phyloP scores from a whole-genome alignment of 2,888 invertebrate species.

The Helleia helle region DNA sequence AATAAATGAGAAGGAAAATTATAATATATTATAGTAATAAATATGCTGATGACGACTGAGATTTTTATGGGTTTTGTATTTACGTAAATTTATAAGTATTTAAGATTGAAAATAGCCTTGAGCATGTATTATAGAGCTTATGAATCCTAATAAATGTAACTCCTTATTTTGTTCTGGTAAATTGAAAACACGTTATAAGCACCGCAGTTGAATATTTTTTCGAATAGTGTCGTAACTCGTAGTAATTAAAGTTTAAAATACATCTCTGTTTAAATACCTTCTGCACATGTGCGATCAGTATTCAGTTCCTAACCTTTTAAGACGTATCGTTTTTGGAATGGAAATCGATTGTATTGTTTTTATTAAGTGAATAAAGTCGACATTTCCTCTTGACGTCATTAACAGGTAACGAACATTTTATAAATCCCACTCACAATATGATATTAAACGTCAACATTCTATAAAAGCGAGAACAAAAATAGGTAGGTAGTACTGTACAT shows the following conservation, averaged over 20 bases:
- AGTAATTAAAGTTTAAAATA: constrained; percentile 16
- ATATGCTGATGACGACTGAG: constrained; percentile 12
- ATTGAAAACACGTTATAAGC: not conserved
- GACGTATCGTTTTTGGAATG: constrained; percentile 39
- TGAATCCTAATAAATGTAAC: too few relatives aligned
- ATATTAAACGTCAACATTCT: not conserved
- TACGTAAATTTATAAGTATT: not conserved
- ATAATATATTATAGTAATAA: constrained; percentile 31
- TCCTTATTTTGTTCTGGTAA: not conserved
- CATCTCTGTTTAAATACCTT: constrained; percentile 24
- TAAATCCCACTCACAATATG: not conserved
- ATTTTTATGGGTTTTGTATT: not conserved
- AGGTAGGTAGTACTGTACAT: too few relatives aligned
- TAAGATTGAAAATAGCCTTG: not conserved
- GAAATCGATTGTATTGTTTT: constrained; percentile 54
- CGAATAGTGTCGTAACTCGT: not conserved
- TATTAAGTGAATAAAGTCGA: constrained; percentile 45
- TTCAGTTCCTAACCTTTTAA: constrained; percentile 33
- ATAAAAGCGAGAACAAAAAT: too few relatives aligned
- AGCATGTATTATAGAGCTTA: too few relatives aligned
- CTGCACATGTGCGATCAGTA: constrained; percentile 55
- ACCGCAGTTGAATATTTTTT: not conserved
- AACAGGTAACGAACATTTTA: constrained; percentile 12
- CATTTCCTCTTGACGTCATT: constrained; percentile 19
- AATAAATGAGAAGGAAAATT: constrained; percentile 35